Evolutionary conservation across 2,113 vertebrate species (phyloP).

Genomic region (Oriolus oriolus): DNA sequence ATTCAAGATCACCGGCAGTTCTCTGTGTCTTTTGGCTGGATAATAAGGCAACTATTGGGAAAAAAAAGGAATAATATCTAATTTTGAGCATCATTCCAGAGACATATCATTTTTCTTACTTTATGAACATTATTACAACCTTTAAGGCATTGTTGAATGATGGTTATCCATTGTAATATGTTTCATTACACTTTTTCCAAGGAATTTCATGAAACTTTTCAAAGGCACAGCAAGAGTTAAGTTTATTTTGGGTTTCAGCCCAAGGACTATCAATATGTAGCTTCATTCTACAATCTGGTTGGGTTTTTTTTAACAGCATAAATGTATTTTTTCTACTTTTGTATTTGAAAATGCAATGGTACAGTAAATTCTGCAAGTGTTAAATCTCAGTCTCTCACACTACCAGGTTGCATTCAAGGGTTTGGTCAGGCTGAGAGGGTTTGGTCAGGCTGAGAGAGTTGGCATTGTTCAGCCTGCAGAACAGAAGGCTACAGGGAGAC

Average conservation of each 20-base stretch:
- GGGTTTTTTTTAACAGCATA: background rate
- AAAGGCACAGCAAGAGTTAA: background rate
- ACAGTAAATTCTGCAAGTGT: background rate
- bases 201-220: background rate
- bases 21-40: background rate
- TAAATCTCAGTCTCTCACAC: background rate
- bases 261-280: background rate
- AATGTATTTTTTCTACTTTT: background rate
- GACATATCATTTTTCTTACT: background rate
- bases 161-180: background rate
- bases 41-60: rapidly evolving
- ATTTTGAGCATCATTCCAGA: background rate
- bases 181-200: background rate
- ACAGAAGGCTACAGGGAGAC: background rate
- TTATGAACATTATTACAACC: background rate
- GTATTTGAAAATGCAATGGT: background rate
- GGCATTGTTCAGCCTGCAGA: background rate
- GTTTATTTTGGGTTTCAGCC: background rate
- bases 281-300: background rate
- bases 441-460: background rate
- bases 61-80: background rate
- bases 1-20: background rate
- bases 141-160: background rate
- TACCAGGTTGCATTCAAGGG: background rate
- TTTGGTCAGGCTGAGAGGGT: background rate